phyloP scores from a whole-genome alignment of 2,113 vertebrate genomes.

The Cephalopholis sonnerati region DNA sequence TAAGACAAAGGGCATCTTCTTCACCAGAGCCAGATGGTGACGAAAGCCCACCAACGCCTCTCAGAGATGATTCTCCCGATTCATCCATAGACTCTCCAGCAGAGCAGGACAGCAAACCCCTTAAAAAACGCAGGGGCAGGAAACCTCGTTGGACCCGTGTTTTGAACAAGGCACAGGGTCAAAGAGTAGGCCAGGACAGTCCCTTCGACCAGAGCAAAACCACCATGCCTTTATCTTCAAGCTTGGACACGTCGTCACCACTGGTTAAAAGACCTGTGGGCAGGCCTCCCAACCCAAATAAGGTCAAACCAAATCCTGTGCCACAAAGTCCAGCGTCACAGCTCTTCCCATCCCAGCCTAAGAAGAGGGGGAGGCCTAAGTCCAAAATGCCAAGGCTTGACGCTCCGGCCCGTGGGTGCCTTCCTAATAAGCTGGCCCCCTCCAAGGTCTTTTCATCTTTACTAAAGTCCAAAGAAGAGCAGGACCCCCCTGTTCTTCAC shows the following conservation, averaged over 20 bases:
- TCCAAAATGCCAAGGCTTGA: conserved; percentile 96
- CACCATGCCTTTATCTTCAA: conserved; percentile 70
- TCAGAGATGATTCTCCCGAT: conserved; percentile 81
- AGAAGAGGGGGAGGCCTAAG: conserved; percentile 93
- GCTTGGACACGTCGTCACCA: conserved; percentile 59
- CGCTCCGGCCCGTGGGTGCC: conserved; percentile 87
- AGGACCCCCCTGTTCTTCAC: conserved; percentile 95
- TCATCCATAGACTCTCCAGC: conserved; percentile 80
- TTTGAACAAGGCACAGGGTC: conserved; percentile 80
- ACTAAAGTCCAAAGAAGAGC: conserved; percentile 94
- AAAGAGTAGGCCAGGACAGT: conserved; percentile 69
- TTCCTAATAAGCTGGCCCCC: conserved; percentile 89
- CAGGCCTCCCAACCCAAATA: conserved; percentile 84
- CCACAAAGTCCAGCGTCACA: conserved; percentile 71
- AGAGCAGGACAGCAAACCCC: conserved; percentile 90
- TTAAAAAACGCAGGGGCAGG: conserved; percentile 95
- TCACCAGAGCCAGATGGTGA: conserved; percentile 70
- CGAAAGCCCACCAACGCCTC: conserved; percentile 68
- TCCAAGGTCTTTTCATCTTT: conserved; percentile 94
- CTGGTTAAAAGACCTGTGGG: conserved; percentile 84
- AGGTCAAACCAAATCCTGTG: conserved; percentile 72
- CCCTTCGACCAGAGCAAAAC: conserved; percentile 73
- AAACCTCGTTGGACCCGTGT: conserved; percentile 93
- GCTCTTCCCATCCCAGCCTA: conserved; percentile 76
- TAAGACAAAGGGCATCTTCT: conserved; percentile 75